A percentile compares a stretch with the other conserved stretches of the same genome.
These are phyloP conservation scores for Apocrypta bakeri DNA, from an alignment of 1,140 invertebrate species.

Conservation along the genomic window DNA sequence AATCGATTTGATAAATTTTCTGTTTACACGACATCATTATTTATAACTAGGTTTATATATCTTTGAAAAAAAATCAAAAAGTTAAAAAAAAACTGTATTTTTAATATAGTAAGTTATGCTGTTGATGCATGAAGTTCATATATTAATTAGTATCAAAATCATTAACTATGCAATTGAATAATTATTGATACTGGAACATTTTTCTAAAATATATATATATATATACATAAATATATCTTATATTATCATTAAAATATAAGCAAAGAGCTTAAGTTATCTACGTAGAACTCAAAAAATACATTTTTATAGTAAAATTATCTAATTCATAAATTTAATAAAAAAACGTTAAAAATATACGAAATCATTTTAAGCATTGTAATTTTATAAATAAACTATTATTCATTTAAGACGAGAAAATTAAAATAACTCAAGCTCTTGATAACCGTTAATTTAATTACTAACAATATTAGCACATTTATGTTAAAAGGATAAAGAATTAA, in stretches of 20 bases:
- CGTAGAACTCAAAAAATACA: no score
- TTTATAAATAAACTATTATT: not conserved
- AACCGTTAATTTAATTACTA: not conserved
- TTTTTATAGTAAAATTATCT: no score
- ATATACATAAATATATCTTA: not conserved
- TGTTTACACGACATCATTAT: not conserved
- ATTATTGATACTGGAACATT: not conserved
- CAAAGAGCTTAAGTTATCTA: not conserved
- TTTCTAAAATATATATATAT: no score
- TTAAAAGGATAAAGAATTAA: not conserved
- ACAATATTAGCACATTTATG: not conserved
- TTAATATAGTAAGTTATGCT: no score
- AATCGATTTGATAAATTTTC: not conserved
- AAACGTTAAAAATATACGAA: no score
- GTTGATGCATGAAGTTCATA: not conserved
- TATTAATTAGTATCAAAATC: not conserved
- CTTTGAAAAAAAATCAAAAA: not conserved
- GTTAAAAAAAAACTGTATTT: no score
- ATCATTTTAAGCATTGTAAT: no score
- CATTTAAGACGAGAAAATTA: not conserved
- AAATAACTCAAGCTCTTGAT: not conserved
- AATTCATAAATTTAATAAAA: no score
- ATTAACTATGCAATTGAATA: not conserved
- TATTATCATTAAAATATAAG: not conserved
- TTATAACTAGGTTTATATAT: not conserved